Conservation (phyloP, 2,113 vertebrate genomes). For the Campylomormyrus tamandua region DNA sequence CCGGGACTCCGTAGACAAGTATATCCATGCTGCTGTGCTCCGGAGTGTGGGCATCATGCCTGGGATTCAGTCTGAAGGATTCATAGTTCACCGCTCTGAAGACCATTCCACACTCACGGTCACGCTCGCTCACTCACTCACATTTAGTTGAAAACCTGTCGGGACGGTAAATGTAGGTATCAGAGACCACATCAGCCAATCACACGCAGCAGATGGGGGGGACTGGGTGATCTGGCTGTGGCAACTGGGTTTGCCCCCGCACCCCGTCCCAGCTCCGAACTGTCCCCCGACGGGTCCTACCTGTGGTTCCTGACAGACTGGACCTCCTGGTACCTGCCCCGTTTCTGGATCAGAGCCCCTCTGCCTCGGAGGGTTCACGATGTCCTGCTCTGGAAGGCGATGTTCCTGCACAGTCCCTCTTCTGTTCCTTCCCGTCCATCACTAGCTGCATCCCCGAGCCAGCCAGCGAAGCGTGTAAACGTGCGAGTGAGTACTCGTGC, state of each 20-base stretch:
- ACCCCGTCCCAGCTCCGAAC: neutral
- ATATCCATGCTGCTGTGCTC: neutral
- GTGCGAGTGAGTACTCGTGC: neutral
- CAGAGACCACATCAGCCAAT: neutral
- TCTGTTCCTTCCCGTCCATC: neutral
- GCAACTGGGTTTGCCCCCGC: neutral
- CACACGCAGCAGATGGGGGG: neutral
- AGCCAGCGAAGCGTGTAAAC: neutral
- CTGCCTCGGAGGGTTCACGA: neutral
- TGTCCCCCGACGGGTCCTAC: neutral
- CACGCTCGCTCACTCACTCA: neutral
- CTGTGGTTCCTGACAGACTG: neutral
- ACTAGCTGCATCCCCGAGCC: neutral
- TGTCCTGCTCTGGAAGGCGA: neutral
- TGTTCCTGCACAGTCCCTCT: neutral
- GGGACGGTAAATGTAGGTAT: neutral
- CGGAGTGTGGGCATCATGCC: neutral
- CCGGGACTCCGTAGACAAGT: neutral
- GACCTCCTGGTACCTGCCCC: neutral
- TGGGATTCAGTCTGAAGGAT: neutral
- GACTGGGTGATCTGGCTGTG: neutral
- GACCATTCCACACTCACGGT: neutral
- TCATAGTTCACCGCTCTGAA: neutral
- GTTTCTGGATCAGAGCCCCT: neutral
- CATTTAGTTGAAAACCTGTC: neutral